A percentile compares a stretch with the other conserved stretches of the same genome.
Conservation (phyloP, 2,888 invertebrate species). For the Aphidoletes aphidimyza region DNA sequence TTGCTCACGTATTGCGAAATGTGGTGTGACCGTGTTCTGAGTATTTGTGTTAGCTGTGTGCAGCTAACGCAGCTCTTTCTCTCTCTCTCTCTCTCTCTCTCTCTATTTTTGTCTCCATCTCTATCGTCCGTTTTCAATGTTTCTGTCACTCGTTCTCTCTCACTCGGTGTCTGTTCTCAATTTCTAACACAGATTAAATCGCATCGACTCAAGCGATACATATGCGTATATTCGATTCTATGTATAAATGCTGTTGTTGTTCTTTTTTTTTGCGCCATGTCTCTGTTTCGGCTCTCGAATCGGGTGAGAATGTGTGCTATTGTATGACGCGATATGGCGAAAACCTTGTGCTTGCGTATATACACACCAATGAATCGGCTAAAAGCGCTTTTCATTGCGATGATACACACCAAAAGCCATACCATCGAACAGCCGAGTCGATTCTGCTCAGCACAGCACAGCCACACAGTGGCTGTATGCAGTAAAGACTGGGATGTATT, state of each 20-base stretch:
- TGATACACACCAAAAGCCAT: neutral
- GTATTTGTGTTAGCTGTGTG: constrained; percentile 9
- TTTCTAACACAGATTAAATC: constrained; percentile 24
- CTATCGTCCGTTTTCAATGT: neutral
- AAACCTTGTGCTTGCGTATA: neutral
- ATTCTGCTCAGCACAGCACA: neutral
- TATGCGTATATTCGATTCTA: neutral
- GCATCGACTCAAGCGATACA: neutral
- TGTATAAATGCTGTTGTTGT: neutral
- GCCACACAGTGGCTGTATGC: neutral
- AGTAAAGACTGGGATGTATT: constrained; percentile 9
- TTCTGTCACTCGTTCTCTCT: neutral
- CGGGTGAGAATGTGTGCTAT: neutral
- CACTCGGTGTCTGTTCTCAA: neutral
- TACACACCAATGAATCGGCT: neutral
- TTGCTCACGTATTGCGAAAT: neutral
- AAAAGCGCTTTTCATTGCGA: neutral
- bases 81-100: too few relatives aligned
- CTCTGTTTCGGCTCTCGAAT: neutral
- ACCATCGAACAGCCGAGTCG: neutral
- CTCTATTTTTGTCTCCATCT: too few relatives aligned
- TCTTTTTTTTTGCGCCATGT: neutral
- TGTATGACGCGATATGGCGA: neutral
- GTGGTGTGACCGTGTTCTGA: constrained; percentile 28
- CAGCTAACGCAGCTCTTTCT: too few relatives aligned